phyloP scores from a whole-genome alignment of 2,888 invertebrate genomes.

The Atethmia centrago region DNA sequence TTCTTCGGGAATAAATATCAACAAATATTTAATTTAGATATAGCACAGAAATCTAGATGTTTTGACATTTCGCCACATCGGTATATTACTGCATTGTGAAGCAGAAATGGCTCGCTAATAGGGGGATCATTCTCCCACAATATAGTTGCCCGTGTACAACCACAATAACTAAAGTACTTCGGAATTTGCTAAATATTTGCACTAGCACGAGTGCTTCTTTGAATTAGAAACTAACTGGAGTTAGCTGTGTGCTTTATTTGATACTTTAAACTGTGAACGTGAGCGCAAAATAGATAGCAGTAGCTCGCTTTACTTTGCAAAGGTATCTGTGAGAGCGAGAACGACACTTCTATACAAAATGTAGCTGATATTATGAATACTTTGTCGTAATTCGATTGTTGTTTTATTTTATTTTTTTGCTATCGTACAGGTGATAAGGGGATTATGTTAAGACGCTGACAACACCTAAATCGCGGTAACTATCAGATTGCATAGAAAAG shows the following conservation, averaged over 20 bases:
- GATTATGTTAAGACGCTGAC: constrained; percentile 6
- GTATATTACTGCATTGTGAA: too few relatives aligned
- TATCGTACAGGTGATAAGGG: background rate
- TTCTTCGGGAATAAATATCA: too few relatives aligned
- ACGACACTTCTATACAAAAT: background rate
- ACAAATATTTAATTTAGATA: too few relatives aligned
- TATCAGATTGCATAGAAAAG: too few relatives aligned
- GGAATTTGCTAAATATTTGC: constrained; percentile 48
- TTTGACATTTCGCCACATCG: too few relatives aligned
- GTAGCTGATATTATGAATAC: background rate
- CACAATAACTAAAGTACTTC: constrained; percentile 18
- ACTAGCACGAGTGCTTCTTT: constrained; percentile 38
- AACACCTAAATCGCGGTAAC: too few relatives aligned
- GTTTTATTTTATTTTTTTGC: background rate
- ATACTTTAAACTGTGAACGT: constrained; percentile 40
- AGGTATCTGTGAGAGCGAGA: background rate
- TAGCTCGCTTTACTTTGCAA: constrained; percentile 1
- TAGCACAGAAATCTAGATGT: background rate
- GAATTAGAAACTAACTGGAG: constrained; percentile 36
- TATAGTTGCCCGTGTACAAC: constrained; percentile 17
- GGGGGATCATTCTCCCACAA: background rate
- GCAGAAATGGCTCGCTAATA: too few relatives aligned
- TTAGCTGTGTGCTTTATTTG: constrained; percentile 40
- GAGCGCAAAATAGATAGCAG: constrained; percentile 17
- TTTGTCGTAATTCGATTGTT: background rate